Evolutionary conservation across 1,140 invertebrate species (phyloP), one percentile per base, ranked within the genome.

Genomic region (Battus philenor): DNA sequence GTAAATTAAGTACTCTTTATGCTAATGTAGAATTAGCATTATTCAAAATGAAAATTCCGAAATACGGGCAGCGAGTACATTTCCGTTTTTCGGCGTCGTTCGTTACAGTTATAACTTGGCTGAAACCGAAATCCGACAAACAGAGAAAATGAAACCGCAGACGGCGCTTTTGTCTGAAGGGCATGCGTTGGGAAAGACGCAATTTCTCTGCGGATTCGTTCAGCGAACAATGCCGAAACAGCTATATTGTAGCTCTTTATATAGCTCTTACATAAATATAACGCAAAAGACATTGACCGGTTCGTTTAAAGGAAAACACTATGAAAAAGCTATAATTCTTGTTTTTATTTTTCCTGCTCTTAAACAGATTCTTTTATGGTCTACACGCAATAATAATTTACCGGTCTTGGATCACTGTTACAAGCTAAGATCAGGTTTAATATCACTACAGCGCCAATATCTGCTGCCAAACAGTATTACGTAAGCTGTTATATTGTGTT

Each of bases 181-280:
- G 17, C 33, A 36, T 36, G 17, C 33, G 33, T 36, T 16, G 33
- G 17, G 9, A 36, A 16, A 36, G 33, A 36, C 33, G 33, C 33
- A 36, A 36, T 36, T 22, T 36, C 33, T 36, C 16, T 20, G 10
- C 16, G 33, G 33, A 36, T 36, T 36, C 33, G 16, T 36, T 36
- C 9, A 5, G 3, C 33, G 33, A 36, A 36, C 33, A 36, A 36
- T 18, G 33, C 33, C 33, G 10, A 36, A 36, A 36, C 33, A 3
- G 33, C 33, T 20, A 36, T 20, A 10, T n/a, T 16, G 33, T n/a
- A 17, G 15, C 17, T 36, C 33, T 36, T 36, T 36, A 36, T 36
- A 36, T 36, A 36, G 33, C 17, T 5, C 33, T 36, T 18, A 36
- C 17, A 36, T 36, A 36, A 36, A 36, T 36, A 36, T 3, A 36